Conservation (phyloP, 53 echinoderm and acorn worm species). For the Mesocentrotus franciscanus region DNA sequence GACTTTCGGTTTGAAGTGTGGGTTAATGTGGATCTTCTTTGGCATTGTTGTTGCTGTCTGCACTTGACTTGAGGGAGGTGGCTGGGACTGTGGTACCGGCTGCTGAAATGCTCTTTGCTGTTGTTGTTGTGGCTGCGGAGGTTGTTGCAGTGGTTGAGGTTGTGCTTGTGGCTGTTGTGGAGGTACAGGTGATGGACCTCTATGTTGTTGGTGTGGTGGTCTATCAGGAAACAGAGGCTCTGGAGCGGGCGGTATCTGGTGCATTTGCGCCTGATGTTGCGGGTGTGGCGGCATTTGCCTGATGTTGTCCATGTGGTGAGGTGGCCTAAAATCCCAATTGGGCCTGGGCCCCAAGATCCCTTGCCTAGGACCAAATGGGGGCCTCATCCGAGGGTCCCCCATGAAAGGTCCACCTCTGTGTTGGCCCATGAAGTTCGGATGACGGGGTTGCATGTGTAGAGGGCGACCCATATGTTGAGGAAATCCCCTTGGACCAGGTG, state of each 20-base stretch:
- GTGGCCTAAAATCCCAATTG: constrained; percentile 36
- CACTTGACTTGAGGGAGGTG: neutral
- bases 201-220: neutral
- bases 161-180: constrained; percentile 13
- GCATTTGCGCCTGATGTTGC: constrained; percentile 38
- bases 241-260: constrained; percentile 31
- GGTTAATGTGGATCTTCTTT: constrained; percentile 88
- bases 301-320: constrained; percentile 18
- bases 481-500: constrained; percentile 37
- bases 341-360: constrained; percentile 43
- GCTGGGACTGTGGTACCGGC: constrained; percentile 26
- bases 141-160: constrained; percentile 45
- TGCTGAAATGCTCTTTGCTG: constrained; percentile 9
- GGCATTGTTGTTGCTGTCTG: constrained; percentile 4
- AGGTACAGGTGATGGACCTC: constrained; percentile 2
- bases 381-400: constrained; percentile 46
- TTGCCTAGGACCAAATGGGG: constrained; percentile 36
- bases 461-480: constrained; percentile 37
- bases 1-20: constrained; percentile 91
- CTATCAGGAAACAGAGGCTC: constrained; percentile 11
- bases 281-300: constrained; percentile 38
- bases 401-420: constrained; percentile 22
- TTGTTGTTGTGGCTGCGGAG: neutral
- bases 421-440: constrained; percentile 10
- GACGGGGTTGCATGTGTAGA: constrained; percentile 29